Evolutionary conservation across 2,113 vertebrate species (phyloP).

Genomic region (Centrocercus urophasianus): DNA sequence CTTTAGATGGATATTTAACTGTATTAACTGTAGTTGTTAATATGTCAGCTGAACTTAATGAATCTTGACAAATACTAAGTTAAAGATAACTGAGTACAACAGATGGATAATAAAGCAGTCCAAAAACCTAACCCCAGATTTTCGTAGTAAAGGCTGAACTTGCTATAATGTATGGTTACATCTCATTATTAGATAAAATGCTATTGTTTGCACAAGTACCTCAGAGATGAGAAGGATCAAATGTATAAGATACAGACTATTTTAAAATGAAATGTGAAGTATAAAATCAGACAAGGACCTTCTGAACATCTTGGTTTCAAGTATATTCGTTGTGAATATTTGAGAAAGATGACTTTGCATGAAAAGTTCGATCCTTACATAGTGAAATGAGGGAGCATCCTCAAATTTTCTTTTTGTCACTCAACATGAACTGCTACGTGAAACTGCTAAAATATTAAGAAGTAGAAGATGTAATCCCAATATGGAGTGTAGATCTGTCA

Average conservation of each 20-base stretch:
- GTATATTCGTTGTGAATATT: neutral
- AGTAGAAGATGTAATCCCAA: neutral
- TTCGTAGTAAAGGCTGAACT: neutral
- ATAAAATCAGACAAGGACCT: neutral
- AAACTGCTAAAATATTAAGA: neutral
- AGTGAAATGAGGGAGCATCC: neutral
- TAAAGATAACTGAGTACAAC: slow-evolving; percentile 50
- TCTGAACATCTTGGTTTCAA: neutral
- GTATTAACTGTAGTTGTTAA: slow-evolving; percentile 30
- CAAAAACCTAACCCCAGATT: slow-evolving; percentile 23
- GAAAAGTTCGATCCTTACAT: neutral
- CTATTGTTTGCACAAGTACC: neutral
- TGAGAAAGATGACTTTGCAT: neutral
- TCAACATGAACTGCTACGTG: neutral
- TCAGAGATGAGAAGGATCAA: neutral
- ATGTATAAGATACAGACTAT: neutral
- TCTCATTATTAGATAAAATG: neutral
- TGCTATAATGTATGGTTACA: neutral
- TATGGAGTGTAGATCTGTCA: neutral
- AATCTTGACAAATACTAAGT: slow-evolving; percentile 53
- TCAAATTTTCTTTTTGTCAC: neutral
- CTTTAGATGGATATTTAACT: slow-evolving; percentile 24
- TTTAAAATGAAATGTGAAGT: neutral
- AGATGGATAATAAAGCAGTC: slow-evolving; percentile 25
- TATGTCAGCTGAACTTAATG: slow-evolving; percentile 54